These are phyloP conservation scores for Xestia rhomboidea DNA, from an alignment of 2,888 invertebrate genomes.

Conservation along the genomic window DNA sequence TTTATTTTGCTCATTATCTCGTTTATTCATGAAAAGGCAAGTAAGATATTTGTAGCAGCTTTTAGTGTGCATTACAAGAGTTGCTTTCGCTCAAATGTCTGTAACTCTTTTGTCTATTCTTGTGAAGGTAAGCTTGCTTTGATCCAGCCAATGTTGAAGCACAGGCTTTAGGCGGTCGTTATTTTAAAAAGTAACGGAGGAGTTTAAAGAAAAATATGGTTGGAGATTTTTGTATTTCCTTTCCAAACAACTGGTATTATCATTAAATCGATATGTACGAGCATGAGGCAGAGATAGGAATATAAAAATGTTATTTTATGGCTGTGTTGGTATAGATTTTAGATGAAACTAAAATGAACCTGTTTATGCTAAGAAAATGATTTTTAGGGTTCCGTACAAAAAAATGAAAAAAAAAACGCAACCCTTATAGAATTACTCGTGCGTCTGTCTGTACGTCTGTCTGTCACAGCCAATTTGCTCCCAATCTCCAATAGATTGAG, in stretches of 20 bases:
- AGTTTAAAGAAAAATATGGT: constrained; percentile 49
- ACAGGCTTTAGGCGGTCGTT: constrained; percentile 63
- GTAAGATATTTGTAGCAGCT: constrained; percentile 9
- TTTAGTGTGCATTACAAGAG: constrained; percentile 38
- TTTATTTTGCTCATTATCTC: constrained; percentile 1
- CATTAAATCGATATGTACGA: constrained; percentile 37
- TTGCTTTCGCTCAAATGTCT: constrained; percentile 57
- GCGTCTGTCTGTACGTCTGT: no score
- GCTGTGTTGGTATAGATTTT: constrained; percentile 8
- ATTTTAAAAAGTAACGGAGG: constrained; percentile 61
- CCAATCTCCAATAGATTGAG: no score
- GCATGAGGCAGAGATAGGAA: constrained; percentile 1
- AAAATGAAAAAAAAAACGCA: no score
- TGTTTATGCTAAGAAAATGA: background rate
- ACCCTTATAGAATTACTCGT: no score
- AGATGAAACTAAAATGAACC: constrained; percentile 3
- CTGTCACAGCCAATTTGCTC: no score
- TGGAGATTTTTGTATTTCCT: constrained; percentile 46
- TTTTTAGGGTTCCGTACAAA: no score
- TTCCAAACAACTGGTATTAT: constrained; percentile 33
- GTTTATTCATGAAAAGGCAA: background rate
- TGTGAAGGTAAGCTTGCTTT: constrained; percentile 62
- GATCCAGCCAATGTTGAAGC: constrained; percentile 63
- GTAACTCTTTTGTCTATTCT: constrained; percentile 59
- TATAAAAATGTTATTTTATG: constrained; percentile 23